Percentiles rank a stretch among this genome's conserved stretches.
Conservation (phyloP, 92 coral and sea anemone species). For the Bergia puertoricense region DNA sequence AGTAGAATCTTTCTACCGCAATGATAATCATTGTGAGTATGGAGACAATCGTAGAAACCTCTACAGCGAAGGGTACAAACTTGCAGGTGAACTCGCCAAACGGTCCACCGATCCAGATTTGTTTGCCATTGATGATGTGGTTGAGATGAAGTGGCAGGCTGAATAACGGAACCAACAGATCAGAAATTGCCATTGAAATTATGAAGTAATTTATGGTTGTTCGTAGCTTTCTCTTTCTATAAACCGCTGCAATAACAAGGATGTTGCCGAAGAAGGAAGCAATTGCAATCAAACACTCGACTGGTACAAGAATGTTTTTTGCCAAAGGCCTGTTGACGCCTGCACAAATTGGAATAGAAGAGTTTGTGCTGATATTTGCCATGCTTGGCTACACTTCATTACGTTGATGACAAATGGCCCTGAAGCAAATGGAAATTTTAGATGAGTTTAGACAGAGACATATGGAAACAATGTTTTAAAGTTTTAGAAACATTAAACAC, state of each 20-base stretch:
- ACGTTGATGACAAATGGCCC: no score
- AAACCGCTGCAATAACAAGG: slow-evolving; percentile 58
- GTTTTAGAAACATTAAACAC: no score
- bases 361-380: not conserved
- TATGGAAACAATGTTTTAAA: no score
- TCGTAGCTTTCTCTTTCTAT: slow-evolving; percentile 53
- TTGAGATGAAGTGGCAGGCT: slow-evolving; percentile 69
- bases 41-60: slow-evolving; percentile 66
- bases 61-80: slow-evolving; percentile 60
- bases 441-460: no score
- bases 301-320: not conserved
- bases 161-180: slow-evolving; percentile 63
- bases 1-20: slow-evolving; percentile 65
- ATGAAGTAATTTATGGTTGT: slow-evolving; percentile 58
- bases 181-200: slow-evolving; percentile 25
- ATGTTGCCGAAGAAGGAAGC: slow-evolving; percentile 65
- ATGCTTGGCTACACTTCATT: not conserved
- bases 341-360: not conserved
- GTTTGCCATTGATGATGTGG: slow-evolving; percentile 47
- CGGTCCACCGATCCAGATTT: slow-evolving; percentile 60
- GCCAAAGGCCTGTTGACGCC: not conserved
- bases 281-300: slow-evolving; percentile 22
- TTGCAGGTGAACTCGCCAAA: slow-evolving; percentile 68
- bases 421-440: no score
- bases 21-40: slow-evolving; percentile 59